A percentile compares a stretch with the other conserved stretches of the same genome.
These are phyloP conservation scores for Hydrocynus forskahlii DNA, from an alignment of 2,797 vertebrate species.

Conservation along the genomic window DNA sequence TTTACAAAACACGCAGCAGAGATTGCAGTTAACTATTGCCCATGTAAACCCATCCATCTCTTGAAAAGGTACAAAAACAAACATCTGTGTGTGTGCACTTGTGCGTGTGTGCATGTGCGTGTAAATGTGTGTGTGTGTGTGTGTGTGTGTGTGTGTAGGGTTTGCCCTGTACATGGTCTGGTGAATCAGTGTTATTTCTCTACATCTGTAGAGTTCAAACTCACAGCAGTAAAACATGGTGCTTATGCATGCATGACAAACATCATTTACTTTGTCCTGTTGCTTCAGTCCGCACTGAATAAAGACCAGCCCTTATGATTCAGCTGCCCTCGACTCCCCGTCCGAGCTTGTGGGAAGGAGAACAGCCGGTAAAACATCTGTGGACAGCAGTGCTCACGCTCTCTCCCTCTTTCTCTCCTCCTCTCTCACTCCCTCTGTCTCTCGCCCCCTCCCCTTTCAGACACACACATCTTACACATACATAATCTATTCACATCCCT, in stretches of 20 bases:
- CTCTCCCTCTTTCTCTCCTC: neutral
- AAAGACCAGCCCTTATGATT: constrained; percentile 77
- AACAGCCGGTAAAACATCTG: constrained; percentile 57
- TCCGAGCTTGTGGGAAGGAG: constrained; percentile 20
- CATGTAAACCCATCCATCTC: neutral
- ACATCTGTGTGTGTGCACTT: neutral
- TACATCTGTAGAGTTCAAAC: constrained; percentile 44
- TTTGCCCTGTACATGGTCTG: constrained; percentile 36
- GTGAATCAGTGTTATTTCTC: constrained; percentile 39
- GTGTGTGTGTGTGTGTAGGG: constrained; percentile 5
- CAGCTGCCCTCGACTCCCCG: constrained; percentile 53
- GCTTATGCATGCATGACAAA: constrained; percentile 69
- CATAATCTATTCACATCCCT: constrained; percentile 44
- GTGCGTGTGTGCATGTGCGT: too few relatives aligned
- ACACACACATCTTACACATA: constrained; percentile 24
- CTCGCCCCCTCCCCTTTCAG: constrained; percentile 17
- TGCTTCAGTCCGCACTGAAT: constrained; percentile 76
- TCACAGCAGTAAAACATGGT: constrained; percentile 50
- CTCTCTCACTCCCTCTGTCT: neutral
- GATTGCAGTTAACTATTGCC: too few relatives aligned
- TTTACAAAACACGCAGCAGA: too few relatives aligned
- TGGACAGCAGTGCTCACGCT: constrained; percentile 25
- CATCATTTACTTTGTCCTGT: constrained; percentile 73
- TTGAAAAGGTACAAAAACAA: neutral
- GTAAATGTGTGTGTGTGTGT: neutral